These are phyloP conservation scores for Ornithorhynchus anatinus DNA, from an alignment of 2,113 vertebrate genomes.

Conservation along the genomic window DNA sequence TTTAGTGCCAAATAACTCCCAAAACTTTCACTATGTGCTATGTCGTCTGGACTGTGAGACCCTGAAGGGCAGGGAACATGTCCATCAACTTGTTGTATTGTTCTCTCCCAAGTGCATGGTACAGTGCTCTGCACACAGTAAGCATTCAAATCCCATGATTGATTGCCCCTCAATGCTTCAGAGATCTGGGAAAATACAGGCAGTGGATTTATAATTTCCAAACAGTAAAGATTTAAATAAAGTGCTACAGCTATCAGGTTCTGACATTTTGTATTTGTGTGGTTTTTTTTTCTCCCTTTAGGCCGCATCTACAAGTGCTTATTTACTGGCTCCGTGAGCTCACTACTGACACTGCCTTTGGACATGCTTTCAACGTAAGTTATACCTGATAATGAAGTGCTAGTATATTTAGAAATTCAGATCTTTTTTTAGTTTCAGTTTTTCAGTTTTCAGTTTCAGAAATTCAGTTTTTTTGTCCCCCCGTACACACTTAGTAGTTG, in stretches of 20 bases:
- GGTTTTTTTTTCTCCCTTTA: conserved; percentile 54
- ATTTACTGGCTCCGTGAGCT: conserved; percentile 99
- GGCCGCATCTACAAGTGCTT: conserved; percentile 99
- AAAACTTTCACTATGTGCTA: no score
- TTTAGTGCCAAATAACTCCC: no score
- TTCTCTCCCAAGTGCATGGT: no score
- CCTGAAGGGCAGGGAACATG: no score
- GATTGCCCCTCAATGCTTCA: no score
- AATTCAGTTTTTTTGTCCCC: neutral
- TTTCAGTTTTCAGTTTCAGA: neutral
- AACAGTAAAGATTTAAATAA: no score
- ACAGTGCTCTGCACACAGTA: no score
- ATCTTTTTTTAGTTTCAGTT: neutral
- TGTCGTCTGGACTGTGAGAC: no score
- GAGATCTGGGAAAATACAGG: no score
- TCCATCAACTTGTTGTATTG: no score
- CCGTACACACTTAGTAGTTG: neutral
- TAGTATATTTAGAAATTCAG: rapidly evolving
- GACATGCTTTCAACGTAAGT: conserved; percentile 98
- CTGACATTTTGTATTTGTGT: neutral
- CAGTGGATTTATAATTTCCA: no score
- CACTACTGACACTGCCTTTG: conserved; percentile 92
- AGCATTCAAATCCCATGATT: no score
- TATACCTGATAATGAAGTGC: neutral
- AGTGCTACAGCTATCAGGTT: neutral